Evolutionary conservation across 1,140 invertebrate species (phyloP), one percentile per base, ranked within the genome.

Genomic region (Drosophila burlai): DNA sequence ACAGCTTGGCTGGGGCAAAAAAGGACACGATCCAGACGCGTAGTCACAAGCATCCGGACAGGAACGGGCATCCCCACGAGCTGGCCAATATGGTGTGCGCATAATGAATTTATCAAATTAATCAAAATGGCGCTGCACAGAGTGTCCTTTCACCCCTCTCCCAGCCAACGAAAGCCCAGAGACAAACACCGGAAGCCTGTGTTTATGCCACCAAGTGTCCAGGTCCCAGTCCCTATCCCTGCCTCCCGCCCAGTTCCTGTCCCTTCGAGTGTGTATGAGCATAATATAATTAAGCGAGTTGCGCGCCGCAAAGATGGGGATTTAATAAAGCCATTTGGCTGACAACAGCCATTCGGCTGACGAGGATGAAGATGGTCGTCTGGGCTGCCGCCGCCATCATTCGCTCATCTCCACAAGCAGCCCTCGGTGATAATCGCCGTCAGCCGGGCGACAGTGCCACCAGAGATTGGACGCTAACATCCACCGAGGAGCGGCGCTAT

Each of bases 91-190:
- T 90, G 85, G 81, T 85, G 78, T 67, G 65, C 81, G 57, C 85
- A 90, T 90, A 90, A 90, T 90, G 85, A 90, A 85, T 90, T 90
- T 90, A 90, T 85, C 85, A 90, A 90, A 90, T 90, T 90, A 90
- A 90, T 90, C 85, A 90, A 89, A 85, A 90, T 82, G 75, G 67
- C 73, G 81, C 81, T 84, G 72, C 60, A 52, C 36, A 63, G 52
- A 60, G 71, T 50, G 73, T 55, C 55, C 49, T 34, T 42, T 29
- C 36, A 43, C 64, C 29, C 38, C 21, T 7, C 29, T 24, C 36
- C n/a, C 50, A 16, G 9, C 34, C 49, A 21, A 21, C 36, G n/a
- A 11, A 58, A 13, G 18, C 16, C 31, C 36, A 36, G 29, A 72
- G 45, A 58, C 65, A 58, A 43, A 67, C 65, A 87, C 63, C 81